These are phyloP conservation scores for Phrixothrix hirtus DNA, from an alignment of 2,888 invertebrate species.

Conservation along the genomic window DNA sequence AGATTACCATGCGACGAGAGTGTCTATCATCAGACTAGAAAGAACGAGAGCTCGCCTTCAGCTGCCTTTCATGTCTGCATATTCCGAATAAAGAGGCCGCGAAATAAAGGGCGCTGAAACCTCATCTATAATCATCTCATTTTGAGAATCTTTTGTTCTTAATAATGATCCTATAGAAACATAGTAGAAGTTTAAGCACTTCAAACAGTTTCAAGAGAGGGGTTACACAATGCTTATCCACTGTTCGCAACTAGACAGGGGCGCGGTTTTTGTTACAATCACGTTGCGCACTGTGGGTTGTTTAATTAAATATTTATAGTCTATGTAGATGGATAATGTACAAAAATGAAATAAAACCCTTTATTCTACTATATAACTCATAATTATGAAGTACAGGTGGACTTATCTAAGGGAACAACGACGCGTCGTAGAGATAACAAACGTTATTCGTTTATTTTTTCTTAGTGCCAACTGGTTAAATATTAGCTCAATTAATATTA, in stretches of 20 bases:
- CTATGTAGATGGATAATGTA: slow-evolving; percentile 1
- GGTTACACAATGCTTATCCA: slow-evolving; percentile 28
- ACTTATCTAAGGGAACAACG: slow-evolving; percentile 15
- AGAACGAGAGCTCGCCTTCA: slow-evolving; percentile 22
- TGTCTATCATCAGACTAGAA: slow-evolving; percentile 27
- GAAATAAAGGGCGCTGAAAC: slow-evolving; percentile 45
- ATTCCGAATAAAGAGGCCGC: slow-evolving; percentile 39
- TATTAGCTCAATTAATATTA: slow-evolving; percentile 26
- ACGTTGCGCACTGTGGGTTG: slow-evolving; percentile 14
- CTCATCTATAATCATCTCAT: slow-evolving; percentile 56
- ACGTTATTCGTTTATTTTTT: slow-evolving; percentile 18
- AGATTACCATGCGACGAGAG: slow-evolving; percentile 39
- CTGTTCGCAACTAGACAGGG: slow-evolving; percentile 13
- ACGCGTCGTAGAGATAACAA: slow-evolving; percentile 9
- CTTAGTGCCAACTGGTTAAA: slow-evolving; percentile 13
- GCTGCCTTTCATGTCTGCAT: slow-evolving; percentile 46
- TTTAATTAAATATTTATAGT: slow-evolving; percentile 28
- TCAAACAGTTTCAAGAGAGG: slow-evolving; percentile 28
- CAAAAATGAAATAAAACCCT: slow-evolving; percentile 11
- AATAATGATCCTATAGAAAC: slow-evolving; percentile 52
- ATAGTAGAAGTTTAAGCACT: slow-evolving; percentile 31
- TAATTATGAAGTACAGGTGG: too few relatives aligned
- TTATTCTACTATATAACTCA: too few relatives aligned
- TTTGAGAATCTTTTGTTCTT: slow-evolving; percentile 56
- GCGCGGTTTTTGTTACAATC: slow-evolving; percentile 30